Conservation (phyloP, 2,888 invertebrate species). For the Ypsolopha sequella region DNA sequence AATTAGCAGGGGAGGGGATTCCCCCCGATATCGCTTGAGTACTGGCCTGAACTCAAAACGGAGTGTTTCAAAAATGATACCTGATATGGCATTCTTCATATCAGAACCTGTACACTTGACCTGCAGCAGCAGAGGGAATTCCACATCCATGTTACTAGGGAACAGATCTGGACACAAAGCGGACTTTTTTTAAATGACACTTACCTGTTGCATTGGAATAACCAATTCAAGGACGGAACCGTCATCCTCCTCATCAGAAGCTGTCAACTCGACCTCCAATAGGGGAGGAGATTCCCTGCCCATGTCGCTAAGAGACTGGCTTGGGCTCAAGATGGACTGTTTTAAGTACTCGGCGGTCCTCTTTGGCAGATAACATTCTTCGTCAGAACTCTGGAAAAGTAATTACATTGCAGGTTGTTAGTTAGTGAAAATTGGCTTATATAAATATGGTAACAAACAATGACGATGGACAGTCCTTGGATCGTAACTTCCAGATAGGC, state of each 20-base stretch:
- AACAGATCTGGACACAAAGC: background rate
- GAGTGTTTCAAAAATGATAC: too few species aligned
- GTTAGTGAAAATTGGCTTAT: too few species aligned
- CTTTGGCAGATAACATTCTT: slow-evolving; percentile 5
- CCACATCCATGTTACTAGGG: too few species aligned
- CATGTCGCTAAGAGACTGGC: slow-evolving; percentile 12
- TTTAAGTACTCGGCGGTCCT: background rate
- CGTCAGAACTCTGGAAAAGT: slow-evolving; percentile 5
- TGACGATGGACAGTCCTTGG: too few species aligned
- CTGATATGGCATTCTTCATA: too few species aligned
- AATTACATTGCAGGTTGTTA: too few species aligned
- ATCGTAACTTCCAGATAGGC: too few species aligned
- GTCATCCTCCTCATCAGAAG: slow-evolving; percentile 60
- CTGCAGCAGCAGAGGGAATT: too few species aligned
- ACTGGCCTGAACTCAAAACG: too few species aligned
- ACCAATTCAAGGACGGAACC: slow-evolving; percentile 50
- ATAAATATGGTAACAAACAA: too few species aligned
- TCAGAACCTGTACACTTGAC: background rate
- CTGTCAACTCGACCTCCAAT: slow-evolving; percentile 52
- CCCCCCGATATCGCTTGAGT: too few species aligned
- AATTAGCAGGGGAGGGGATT: too few species aligned
- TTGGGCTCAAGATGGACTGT: slow-evolving; percentile 4
- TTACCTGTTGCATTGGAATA: slow-evolving; percentile 36
- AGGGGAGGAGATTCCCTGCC: slow-evolving; percentile 45
- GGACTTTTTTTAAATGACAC: background rate